Evolutionary conservation across 2,113 vertebrate species (phyloP).

Genomic region (Neoarius graeffei): DNA sequence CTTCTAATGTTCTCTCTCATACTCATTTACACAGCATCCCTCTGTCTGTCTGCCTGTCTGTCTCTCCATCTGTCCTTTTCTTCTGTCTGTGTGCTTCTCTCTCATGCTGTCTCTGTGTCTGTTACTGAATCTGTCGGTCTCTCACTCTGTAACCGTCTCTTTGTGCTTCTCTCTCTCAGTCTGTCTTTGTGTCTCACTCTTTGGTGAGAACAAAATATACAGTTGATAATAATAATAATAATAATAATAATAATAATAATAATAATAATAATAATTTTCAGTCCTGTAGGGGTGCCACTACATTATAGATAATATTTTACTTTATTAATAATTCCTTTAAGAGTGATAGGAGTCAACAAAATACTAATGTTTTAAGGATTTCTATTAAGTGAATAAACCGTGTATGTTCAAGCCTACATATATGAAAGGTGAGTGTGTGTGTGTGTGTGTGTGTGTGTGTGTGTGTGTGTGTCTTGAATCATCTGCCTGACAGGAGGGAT

Average conservation of each 20-base stretch:
- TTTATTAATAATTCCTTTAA: neutral
- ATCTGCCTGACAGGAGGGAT: constrained; percentile 58
- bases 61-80: neutral
- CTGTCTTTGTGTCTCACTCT: neutral
- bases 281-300: neutral
- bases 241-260: too few species aligned
- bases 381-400: neutral
- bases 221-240: neutral
- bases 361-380: neutral
- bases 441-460: neutral
- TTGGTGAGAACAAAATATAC: neutral
- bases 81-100: neutral
- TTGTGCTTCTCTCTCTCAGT: neutral
- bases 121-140: neutral
- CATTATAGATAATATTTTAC: neutral
- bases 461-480: constrained; percentile 26
- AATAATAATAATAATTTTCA: neutral
- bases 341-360: neutral
- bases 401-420: neutral
- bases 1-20: constrained; percentile 12
- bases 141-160: neutral
- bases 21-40: neutral
- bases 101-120: neutral
- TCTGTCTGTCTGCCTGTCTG: neutral
- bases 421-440: too few species aligned